A percentile compares a stretch with the other conserved stretches of the same genome.
phyloP scores from a whole-genome alignment of 2,113 vertebrate species.

The Fulmarus glacialis region DNA sequence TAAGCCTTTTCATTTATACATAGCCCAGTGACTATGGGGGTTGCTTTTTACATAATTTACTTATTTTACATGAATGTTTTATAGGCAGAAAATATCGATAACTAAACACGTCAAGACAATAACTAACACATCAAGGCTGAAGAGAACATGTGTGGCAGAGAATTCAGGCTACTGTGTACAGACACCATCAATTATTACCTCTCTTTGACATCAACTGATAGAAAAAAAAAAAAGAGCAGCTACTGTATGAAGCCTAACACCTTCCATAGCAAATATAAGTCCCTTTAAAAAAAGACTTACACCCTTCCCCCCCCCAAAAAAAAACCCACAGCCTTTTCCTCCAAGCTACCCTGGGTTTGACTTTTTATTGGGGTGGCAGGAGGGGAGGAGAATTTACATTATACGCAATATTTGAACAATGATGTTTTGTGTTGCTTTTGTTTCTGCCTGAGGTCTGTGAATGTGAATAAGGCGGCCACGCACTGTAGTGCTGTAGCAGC shows the following conservation, averaged over 20 bases:
- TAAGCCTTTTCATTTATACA: not conserved
- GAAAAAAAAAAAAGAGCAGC: no score
- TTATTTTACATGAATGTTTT: not conserved
- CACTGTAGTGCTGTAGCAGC: not conserved
- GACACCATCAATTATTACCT: not conserved
- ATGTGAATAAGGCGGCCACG: not conserved
- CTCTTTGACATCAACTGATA: not conserved
- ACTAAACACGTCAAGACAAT: not conserved
- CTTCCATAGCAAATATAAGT: not conserved
- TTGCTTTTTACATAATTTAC: not conserved
- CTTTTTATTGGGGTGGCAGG: not conserved
- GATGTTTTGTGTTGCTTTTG: not conserved
- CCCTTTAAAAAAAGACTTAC: not conserved
- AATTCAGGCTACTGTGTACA: not conserved
- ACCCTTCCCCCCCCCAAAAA: not conserved
- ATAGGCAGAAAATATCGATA: not conserved
- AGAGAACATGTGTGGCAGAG: not conserved
- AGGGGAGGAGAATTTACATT: not conserved
- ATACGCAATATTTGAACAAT: not conserved
- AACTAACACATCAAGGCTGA: not conserved
- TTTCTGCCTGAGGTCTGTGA: not conserved
- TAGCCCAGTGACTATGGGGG: not conserved
- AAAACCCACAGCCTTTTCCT: not conserved
- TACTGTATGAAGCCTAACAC: not conserved
- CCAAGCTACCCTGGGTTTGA: not conserved